phyloP scores from a whole-genome alignment of 1,140 invertebrate genomes.

The Intoshia linei region DNA sequence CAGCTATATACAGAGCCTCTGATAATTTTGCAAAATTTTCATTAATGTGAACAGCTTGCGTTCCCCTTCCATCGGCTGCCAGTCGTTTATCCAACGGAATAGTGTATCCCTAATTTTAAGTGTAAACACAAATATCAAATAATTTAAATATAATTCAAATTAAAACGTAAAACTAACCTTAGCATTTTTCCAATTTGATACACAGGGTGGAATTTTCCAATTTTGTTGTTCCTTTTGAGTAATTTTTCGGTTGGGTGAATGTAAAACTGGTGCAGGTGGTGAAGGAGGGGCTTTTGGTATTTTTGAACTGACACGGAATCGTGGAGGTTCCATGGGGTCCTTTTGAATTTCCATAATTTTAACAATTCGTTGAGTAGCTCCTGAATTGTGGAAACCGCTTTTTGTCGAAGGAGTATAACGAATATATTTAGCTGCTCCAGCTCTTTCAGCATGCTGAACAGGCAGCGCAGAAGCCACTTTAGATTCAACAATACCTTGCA shows the following conservation, averaged over 20 bases:
- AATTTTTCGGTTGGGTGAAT: constrained; percentile 65
- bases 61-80: constrained; percentile 73
- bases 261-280: constrained; percentile 73
- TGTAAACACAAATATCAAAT: background rate
- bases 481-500: constrained; percentile 17
- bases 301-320: constrained; percentile 35
- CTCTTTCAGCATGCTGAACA: constrained; percentile 53
- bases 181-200: constrained; percentile 97
- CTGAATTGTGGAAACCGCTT: constrained; percentile 67
- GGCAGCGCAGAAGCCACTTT: constrained; percentile 51
- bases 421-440: constrained; percentile 65
- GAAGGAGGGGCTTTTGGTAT: constrained; percentile 86
- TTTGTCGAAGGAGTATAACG: constrained; percentile 83
- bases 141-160: background rate
- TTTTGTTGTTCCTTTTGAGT: constrained; percentile 87
- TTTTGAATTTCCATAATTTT: constrained; percentile 69
- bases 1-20: constrained; percentile 81
- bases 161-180: constrained; percentile 26
- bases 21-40: constrained; percentile 95
- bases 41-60: constrained; percentile 85
- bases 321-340: constrained; percentile 90
- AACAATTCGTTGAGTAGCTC: constrained; percentile 81
- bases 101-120: constrained; percentile 39
- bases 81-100: constrained; percentile 87
- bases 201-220: constrained; percentile 98